Evolutionary conservation across 2,113 vertebrate genomes (phyloP), one percentile per base, ranked within the genome.

Genomic region (Oncorhynchus mykiss): DNA sequence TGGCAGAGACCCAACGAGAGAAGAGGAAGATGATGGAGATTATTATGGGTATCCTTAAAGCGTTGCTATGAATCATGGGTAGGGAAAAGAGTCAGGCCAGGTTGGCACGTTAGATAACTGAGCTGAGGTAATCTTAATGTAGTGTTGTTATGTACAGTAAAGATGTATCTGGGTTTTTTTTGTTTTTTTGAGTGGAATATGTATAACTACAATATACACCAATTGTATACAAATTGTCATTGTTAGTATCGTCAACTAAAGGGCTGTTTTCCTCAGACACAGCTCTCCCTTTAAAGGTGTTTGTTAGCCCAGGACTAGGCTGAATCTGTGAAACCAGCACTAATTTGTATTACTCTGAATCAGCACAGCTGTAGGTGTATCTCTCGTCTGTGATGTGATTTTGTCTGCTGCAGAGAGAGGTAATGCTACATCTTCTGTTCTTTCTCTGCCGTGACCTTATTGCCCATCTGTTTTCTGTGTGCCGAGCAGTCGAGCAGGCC

Each of bases 391-490:
- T 11, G 39, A 45, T 45, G 88, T 79, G 84, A 89, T 87, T 87
- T 87, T 85, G 84, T 87, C 77, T 11, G 39, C 9, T 45, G 39
- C 24, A 54, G 74, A 81, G 84, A 72, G 84, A 80, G 76, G 74
- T 76, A 3, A 45, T 2, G 9, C 39, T 45, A 45, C 39, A 2
- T 45, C 39, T 45, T 45, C 9, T 45, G 39, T 45, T 45, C 39
- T 2, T 64, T 74, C 81, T 87, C 82, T 88, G 77, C 80, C 78
- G 79, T 88, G 88, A 92, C 89, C 89, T 91, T 88, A 89, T 90
- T 91, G 90, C 75, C 87, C 89, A 90, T 90, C 90, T 93, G 91
- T 86, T 90, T 90, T 89, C 62, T 11, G 39, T 45, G 39, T 24
- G 62, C 11, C 5, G 64, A 76, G 78, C 71, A 67, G 7, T 67